These are phyloP conservation scores for Ophion slaviceki DNA, from an alignment of 2,888 invertebrate species.

Conservation along the genomic window DNA sequence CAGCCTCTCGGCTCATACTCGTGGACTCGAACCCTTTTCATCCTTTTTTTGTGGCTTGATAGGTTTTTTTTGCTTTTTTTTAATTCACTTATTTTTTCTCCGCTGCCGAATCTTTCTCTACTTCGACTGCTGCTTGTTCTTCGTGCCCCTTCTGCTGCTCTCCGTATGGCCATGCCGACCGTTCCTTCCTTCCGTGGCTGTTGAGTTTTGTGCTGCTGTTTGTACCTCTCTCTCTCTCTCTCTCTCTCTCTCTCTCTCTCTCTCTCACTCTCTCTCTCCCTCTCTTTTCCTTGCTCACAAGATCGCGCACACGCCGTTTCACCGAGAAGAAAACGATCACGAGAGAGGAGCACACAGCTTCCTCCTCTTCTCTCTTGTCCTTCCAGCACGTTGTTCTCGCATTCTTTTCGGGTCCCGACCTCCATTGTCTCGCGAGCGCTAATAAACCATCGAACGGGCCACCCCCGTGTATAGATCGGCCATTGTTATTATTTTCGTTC, in stretches of 20 bases:
- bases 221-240: slow-evolving; percentile 64
- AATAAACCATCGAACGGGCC: slow-evolving; percentile 82
- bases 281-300: slow-evolving; percentile 16
- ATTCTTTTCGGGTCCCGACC: slow-evolving; percentile 82
- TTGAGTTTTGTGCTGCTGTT: slow-evolving; percentile 59
- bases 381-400: slow-evolving; percentile 70
- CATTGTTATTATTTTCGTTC: slow-evolving; percentile 68
- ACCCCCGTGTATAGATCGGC: slow-evolving; percentile 73
- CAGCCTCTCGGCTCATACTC: slow-evolving; percentile 78
- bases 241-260: slow-evolving; percentile 64
- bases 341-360: slow-evolving; percentile 38
- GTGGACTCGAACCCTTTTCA: slow-evolving; percentile 75
- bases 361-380: slow-evolving; percentile 61
- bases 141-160: slow-evolving; percentile 47
- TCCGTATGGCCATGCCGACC: slow-evolving; percentile 49
- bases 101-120: slow-evolving; percentile 55
- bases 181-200: slow-evolving; percentile 66
- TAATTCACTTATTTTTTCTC: slow-evolving; percentile 36
- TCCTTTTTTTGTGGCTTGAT: slow-evolving; percentile 38
- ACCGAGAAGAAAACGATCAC: slow-evolving; percentile 41
- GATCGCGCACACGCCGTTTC: slow-evolving; percentile 41
- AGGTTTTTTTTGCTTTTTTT: slow-evolving; percentile 51
- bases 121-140: slow-evolving; percentile 52
- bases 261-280: slow-evolving; percentile 21
- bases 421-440: slow-evolving; percentile 82